Evolutionary conservation across 2,797 vertebrate genomes (phyloP), one percentile per base, ranked within the genome.

Genomic region (Gymnoscopelus braueri): DNA sequence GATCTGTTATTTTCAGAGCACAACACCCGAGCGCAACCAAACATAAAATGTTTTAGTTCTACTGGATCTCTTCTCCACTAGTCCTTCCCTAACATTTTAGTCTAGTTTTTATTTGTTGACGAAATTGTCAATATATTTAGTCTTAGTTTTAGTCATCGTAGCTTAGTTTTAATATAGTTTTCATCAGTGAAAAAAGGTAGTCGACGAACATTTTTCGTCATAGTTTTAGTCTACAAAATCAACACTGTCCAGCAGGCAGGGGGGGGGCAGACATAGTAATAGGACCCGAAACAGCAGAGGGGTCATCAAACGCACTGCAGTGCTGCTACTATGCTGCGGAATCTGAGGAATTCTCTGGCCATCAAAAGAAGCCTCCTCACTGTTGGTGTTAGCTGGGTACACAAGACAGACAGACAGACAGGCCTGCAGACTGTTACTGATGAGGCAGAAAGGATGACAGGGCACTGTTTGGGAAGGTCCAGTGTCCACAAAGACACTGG

Each of bases 281-380:
- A 35, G 65, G 67, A 62, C 71, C 56, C 69, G 13, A 62, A 51
- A 15, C 50, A 75, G 9, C 66, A 15, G 13, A 50, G 50, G 39
- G 63, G 11, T 60, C 56, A 49, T 67, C 5, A 29, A 69, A 67
- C 68, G 11, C 65, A 66, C 56, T 53, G 54, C 69, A 44, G 74
- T 49, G 8, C 39, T 39, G 39, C 39, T 39, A 65, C 61, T 63
- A 32, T 48, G 60, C 67, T 67, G 11, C 54, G 79, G 85, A 90
- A 92, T 92, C 71, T 63, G 49, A 88, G 60, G 81, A 89, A 90
- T 89, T 73, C 82, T 72, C 66, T 44, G 29, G 47, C 57, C 72
- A 79, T 86, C 85, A 85, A 78, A 86, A 44, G 71, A 67, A 64
- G 69, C 64, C 52, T 80, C 64, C 67, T 57, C 59, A 44, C 71